Conservation (phyloP, 92 coral and sea anemone species). For the Palythoa heliodiscus region DNA sequence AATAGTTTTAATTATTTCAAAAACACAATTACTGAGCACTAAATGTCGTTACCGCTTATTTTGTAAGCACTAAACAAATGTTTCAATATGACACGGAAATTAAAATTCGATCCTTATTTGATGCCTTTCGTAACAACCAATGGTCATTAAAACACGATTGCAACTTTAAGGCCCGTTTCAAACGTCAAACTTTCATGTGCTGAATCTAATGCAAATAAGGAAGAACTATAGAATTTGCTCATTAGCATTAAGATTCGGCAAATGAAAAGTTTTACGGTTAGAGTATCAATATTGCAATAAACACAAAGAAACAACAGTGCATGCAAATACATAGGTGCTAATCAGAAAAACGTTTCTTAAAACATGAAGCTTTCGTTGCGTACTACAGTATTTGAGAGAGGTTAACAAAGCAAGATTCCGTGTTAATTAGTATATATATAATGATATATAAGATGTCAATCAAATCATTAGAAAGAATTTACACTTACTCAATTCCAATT, state of each 20-base stretch:
- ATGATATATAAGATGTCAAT: too few species aligned
- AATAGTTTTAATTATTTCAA: too few species aligned
- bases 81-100: not conserved
- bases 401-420: not conserved
- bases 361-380: not conserved
- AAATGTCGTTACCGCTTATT: too few species aligned
- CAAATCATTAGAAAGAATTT: too few species aligned
- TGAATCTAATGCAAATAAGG: too few species aligned
- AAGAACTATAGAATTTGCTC: too few species aligned
- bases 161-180: not conserved
- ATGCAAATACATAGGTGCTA: not conserved
- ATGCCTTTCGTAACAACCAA: slow-evolving; percentile 6
- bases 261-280: too few species aligned
- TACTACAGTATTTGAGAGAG: not conserved
- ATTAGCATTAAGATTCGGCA: too few species aligned
- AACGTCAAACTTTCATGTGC: too few species aligned
- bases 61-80: not conserved
- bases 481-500: too few species aligned
- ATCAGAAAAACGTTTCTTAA: not conserved
- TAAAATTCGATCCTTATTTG: not conserved
- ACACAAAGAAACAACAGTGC: not conserved
- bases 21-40: too few species aligned
- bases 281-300: not conserved
- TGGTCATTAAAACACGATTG: not conserved
- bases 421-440: not conserved